Percentiles rank a stretch among this genome's conserved stretches.
Evolutionary conservation across 2,113 vertebrate species (phyloP).

Genomic region (Sturnus vulgaris): DNA sequence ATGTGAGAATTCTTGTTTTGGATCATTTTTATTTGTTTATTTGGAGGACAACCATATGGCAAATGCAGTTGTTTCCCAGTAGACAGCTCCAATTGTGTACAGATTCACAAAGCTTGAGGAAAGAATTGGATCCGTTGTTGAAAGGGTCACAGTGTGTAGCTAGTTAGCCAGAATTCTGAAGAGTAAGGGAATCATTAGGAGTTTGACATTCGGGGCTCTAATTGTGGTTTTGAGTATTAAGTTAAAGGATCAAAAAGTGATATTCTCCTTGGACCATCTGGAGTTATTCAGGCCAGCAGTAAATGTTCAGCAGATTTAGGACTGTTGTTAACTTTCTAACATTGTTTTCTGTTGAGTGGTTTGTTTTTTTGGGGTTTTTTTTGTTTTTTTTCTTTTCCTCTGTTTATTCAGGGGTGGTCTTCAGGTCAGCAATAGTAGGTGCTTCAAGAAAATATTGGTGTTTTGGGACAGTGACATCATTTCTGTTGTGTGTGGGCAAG

Average conservation of each 20-base stretch:
- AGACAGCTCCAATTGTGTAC: slow-evolving; percentile 46
- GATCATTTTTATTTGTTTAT: slow-evolving; percentile 24
- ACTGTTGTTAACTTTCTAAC: slow-evolving; percentile 43
- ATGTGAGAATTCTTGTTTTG: slow-evolving; percentile 14
- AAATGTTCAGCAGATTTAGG: slow-evolving; percentile 52
- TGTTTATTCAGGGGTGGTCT: slow-evolving; percentile 65
- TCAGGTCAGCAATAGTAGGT: slow-evolving; percentile 57
- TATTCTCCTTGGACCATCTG: slow-evolving; percentile 62
- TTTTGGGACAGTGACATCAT: slow-evolving; percentile 50
- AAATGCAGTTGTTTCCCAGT: slow-evolving; percentile 54
- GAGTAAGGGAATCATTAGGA: slow-evolving; percentile 69
- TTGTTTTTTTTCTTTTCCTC: neutral
- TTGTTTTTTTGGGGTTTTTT: neutral
- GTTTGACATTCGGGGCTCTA: slow-evolving; percentile 67
- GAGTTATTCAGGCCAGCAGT: slow-evolving; percentile 57
- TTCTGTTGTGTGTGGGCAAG: slow-evolving; percentile 58
- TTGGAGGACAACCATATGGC: slow-evolving; percentile 42
- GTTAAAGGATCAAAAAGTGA: slow-evolving; percentile 64
- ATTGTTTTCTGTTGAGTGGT: neutral
- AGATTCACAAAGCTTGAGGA: slow-evolving; percentile 41
- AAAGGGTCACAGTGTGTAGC: slow-evolving; percentile 50
- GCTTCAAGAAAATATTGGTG: slow-evolving; percentile 51
- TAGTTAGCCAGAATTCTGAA: slow-evolving; percentile 71
- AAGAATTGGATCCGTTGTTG: slow-evolving; percentile 63
- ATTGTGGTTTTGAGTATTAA: slow-evolving; percentile 69